Percentiles rank a stretch among this genome's conserved stretches.
Conservation (phyloP, 1,140 invertebrate genomes). For the Harpegnathos saltator region DNA sequence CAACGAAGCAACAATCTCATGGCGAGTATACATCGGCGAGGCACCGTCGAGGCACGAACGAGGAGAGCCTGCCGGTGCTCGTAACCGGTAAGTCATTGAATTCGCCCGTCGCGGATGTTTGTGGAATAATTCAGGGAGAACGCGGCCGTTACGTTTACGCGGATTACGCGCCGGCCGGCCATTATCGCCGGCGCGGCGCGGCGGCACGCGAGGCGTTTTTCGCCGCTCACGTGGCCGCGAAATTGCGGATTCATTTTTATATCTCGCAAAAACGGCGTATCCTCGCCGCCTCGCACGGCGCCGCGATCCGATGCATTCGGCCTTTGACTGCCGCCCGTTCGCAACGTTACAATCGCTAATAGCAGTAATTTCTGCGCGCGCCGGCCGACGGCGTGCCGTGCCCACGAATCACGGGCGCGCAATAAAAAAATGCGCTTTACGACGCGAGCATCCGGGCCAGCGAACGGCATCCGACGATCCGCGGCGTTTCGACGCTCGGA, state of each 20-base stretch:
- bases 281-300: slow-evolving; percentile 22
- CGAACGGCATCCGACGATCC: slow-evolving; percentile 61
- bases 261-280: slow-evolving; percentile 62
- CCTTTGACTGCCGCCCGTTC: slow-evolving; percentile 61
- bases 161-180: slow-evolving; percentile 61
- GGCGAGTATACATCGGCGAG: too few relatives aligned
- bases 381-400: slow-evolving; percentile 61
- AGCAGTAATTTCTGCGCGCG: slow-evolving; percentile 71
- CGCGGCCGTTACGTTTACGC: slow-evolving; percentile 63
- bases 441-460: slow-evolving; percentile 56
- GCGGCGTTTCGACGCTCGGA: neutral
- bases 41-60: too few relatives aligned
- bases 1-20: too few relatives aligned
- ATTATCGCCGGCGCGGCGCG: slow-evolving; percentile 54
- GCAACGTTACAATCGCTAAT: slow-evolving; percentile 74
- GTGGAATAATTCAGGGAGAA: slow-evolving; percentile 62
- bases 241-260: slow-evolving; percentile 70
- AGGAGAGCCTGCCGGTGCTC: too few relatives aligned
- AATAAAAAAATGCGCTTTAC: slow-evolving; percentile 71
- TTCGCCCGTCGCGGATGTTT: slow-evolving; percentile 25
- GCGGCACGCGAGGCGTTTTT: slow-evolving; percentile 69
- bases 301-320: slow-evolving; percentile 67
- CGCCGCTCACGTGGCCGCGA: slow-evolving; percentile 45
- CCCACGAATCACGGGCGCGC: slow-evolving; percentile 62
- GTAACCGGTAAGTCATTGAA: slow-evolving; percentile 31